Base-by-base conservation (phyloP, 64 coral and sea anemone genomes). In the Dendronephthya gigantea region DNA sequence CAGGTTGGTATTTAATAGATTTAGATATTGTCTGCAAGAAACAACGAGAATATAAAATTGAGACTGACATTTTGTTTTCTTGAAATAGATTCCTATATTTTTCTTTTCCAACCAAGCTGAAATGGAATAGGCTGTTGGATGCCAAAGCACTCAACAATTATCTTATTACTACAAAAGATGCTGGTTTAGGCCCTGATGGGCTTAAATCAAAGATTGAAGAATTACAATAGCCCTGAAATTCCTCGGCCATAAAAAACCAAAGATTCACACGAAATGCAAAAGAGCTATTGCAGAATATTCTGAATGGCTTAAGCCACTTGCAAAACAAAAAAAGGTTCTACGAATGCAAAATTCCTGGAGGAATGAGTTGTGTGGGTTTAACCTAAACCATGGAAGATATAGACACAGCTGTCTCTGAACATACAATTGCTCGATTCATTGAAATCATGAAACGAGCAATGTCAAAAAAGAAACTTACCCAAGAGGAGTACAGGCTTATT, bases 271-370 rank as follows among this genome's bases (percentile, higher is more conserved):
- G 4, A 45, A 45, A 11, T 45, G 4, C 11, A 45, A 4, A 45
- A 45, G 41, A 45, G 41, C 41, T 11, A 45, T 4, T 4, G 11
- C 41, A 45, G 41, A 45, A 45, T 45, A 45, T 4, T 11, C 11
- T 4, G 41, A 45, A 41, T 84, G 83, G 83, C n/a, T 84, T 23
- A 84, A 84, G 50, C 83, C 83, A 47, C 39, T 84, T 25, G 48
- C 36, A 28, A 84, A 84, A 43, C 83, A 84, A 43, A 84, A 84
- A 84, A 36, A 43, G 37, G 83, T 84, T 43, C 83, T 84, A 84
- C 82, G 82, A 83, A 83, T 83, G 82, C 33, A 83, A 83, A 83
- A 83, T 83, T 83, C 83, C 36, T 84, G 83, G 83, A 43, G 83
- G 27, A 43, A 84, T 45, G 83, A 84, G 50, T 45, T 84, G 48